These are phyloP conservation scores for Eptatretus burgeri DNA, from an alignment of 2,113 vertebrate species.

Conservation along the genomic window DNA sequence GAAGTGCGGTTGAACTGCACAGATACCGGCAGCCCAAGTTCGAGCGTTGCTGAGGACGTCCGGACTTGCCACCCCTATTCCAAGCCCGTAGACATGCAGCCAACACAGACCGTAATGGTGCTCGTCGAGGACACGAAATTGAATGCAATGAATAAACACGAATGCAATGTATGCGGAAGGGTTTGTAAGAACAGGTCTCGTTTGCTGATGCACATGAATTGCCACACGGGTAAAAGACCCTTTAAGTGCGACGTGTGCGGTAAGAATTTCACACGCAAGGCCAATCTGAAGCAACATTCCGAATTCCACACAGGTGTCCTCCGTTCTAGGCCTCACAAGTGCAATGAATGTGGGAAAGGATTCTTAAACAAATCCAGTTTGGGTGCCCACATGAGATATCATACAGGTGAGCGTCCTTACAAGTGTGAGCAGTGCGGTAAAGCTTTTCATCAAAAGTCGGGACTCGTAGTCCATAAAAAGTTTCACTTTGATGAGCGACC, in stretches of 20 bases:
- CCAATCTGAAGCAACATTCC: too few relatives aligned
- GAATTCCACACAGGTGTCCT: too few relatives aligned
- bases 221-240: conserved; percentile 39
- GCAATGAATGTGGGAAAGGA: not conserved
- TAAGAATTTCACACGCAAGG: conserved; percentile 22
- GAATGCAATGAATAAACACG: not conserved
- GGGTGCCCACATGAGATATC: not conserved
- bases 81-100: too few relatives aligned
- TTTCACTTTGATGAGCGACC: not conserved
- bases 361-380: not conserved
- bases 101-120: too few relatives aligned
- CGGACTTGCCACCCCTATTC: too few relatives aligned
- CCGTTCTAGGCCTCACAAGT: not conserved
- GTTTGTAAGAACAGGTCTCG: conserved; percentile 39
- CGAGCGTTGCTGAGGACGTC: too few relatives aligned
- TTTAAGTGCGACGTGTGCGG: conserved; percentile 41
- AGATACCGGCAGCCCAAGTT: too few relatives aligned
- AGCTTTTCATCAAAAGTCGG: not conserved
- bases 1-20: too few relatives aligned
- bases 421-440: conserved; percentile 1
- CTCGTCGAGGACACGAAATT: too few relatives aligned
- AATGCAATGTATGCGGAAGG: conserved; percentile 15
- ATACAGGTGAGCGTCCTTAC: conserved; percentile 2
- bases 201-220: conserved; percentile 34
- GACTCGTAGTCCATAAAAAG: not conserved